A percentile compares a stretch with the other conserved stretches of the same genome.
phyloP scores from a whole-genome alignment of 2,113 vertebrate species.

The zebrafish (Danio rerio) region GRCz12tu NC_133179.1:13148001-13148500 shows the following conservation, averaged over 20 bases:
- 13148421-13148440: slow-evolving; percentile 50
- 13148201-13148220: not conserved
- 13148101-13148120: too few species aligned
- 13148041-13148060: too few species aligned
- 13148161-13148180: not conserved
- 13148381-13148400: slow-evolving; percentile 52
- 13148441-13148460: slow-evolving; percentile 58
- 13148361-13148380: slow-evolving; percentile 69
- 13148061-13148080: too few species aligned
- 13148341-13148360: slow-evolving; percentile 59
- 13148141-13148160: not conserved
- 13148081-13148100: too few species aligned
- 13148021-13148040: too few species aligned
- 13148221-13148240: not conserved
- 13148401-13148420: slow-evolving; percentile 58
- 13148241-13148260: slow-evolving; percentile 45
- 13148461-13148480: slow-evolving; percentile 57
- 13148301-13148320: slow-evolving; percentile 49
- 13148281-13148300: slow-evolving; percentile 50
- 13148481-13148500: slow-evolving; percentile 52
- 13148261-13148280: slow-evolving; percentile 35
- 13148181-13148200: not conserved
- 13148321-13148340: slow-evolving; percentile 56
- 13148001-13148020: too few species aligned
- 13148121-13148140: not conserved